Evolutionary conservation across 1,140 invertebrate genomes (phyloP), one percentile per base, ranked within the genome.

Genomic region (Drosophila ambigua): DNA sequence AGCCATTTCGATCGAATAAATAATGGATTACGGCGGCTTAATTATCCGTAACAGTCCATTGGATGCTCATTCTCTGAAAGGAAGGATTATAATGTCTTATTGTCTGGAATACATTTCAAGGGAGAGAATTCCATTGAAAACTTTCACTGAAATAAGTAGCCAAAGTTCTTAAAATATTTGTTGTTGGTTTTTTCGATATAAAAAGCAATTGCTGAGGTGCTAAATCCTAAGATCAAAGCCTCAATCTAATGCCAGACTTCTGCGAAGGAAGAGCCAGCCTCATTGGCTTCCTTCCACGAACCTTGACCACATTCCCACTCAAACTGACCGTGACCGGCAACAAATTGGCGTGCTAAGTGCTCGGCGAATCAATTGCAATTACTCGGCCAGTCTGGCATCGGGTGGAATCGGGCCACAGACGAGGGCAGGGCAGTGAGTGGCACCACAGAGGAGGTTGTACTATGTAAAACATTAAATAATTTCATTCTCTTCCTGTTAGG

Each of bases 361-460:
- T 77, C 67, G 67, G 84, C 80, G 84, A 83, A 84, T 84, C 80
- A 84, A 79, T 76, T 83, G 80, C 80, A 79, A 84, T 84, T 84
- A 77, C 72, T 51, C 72, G 68, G 79, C 41, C 60, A 49, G 35
- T 15, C 48, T 57, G 68, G 60, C 64, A 52, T 49, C 20, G 23
- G 44, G 55, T 31, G 58, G 8, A 3, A 9, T 49, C 48, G 54
- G 24, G 39, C 44, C 61, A 15, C 15, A 44, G n/a, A 55, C 13
- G 15, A 46, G 48, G 23, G 24, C 11, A 54, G 28, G 28, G 31
- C 20, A 50, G 57, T 20, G 20, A 20, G 20, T 20, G 20, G 20
- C 20, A 2, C 20, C 20, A 20, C 20, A 57, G 48, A 60, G 55
- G 54, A 53, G 48, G n/a, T 24, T 54, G 28, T 48, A 28, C 52